These are phyloP conservation scores for Pachliopta kotzebuea DNA, from an alignment of 2,888 invertebrate species.

Conservation along the genomic window DNA sequence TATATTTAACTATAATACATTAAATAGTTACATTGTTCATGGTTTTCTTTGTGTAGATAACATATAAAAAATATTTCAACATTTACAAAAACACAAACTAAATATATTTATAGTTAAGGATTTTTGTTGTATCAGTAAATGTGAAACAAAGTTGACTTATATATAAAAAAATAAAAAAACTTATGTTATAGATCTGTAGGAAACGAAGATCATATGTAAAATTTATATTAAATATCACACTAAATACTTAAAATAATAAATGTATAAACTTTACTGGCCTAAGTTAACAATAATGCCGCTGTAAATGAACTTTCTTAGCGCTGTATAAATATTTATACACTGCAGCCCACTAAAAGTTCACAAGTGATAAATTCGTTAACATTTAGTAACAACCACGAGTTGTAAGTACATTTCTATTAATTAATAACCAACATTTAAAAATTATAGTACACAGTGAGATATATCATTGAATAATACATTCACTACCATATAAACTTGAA, in stretches of 20 bases:
- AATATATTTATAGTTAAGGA: no score
- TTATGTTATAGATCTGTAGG: conserved; percentile 24
- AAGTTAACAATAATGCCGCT: conserved; percentile 51
- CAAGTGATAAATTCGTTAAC: conserved; percentile 2
- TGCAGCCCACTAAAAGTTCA: neutral
- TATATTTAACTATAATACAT: neutral
- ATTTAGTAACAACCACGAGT: neutral
- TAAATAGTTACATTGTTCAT: no score
- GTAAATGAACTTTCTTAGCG: conserved; percentile 19
- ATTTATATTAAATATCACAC: conserved; percentile 22
- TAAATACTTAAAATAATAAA: conserved; percentile 40
- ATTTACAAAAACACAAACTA: neutral
- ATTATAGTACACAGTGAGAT: no score
- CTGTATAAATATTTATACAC: conserved; percentile 4
- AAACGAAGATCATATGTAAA: conserved; percentile 20
- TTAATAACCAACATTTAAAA: neutral
- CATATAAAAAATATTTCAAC: no score
- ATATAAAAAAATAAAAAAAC: neutral
- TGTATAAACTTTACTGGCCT: conserved; percentile 55
- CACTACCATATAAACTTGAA: no score
- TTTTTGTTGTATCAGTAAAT: neutral
- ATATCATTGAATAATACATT: no score
- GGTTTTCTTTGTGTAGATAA: no score
- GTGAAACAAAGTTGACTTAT: no score
- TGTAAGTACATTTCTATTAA: neutral